Conservation (phyloP, 2,797 vertebrate genomes). For the Hirundo rustica region DNA sequence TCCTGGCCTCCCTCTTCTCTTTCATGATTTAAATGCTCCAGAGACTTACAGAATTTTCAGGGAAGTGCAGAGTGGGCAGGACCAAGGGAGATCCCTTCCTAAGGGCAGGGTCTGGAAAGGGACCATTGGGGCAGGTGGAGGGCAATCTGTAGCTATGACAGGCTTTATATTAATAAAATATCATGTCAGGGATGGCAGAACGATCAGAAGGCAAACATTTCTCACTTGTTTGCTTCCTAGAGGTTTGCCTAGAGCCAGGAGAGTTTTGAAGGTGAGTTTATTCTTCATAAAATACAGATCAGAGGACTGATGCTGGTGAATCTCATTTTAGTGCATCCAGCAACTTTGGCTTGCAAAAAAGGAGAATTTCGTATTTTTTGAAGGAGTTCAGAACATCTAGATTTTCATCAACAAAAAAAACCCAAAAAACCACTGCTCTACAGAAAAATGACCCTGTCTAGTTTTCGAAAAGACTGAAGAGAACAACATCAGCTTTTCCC, state of each 20-base stretch:
- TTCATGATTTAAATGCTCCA: not conserved
- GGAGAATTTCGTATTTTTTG: not conserved
- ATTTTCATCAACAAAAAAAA: not conserved
- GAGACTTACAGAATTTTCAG: not conserved
- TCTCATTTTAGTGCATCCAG: not conserved
- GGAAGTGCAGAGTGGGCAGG: not conserved
- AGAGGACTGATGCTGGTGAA: not conserved
- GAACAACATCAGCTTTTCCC: not conserved
- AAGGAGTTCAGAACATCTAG: not conserved
- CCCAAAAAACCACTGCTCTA: not conserved
- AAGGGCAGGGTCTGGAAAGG: rapidly evolving
- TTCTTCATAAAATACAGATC: not conserved
- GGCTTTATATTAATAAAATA: not conserved
- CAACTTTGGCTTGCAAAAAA: not conserved
- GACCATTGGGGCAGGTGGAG: rapidly evolving
- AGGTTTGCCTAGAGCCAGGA: not conserved
- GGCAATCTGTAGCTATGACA: not conserved
- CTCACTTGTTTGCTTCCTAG: not conserved
- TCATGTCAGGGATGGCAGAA: rapidly evolving
- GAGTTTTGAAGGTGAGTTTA: not conserved
- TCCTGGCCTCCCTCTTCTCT: not conserved
- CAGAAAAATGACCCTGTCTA: not conserved
- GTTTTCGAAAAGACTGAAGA: not conserved
- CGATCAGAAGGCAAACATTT: not conserved
- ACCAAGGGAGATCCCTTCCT: not conserved